Evolutionary conservation across 2,888 invertebrate genomes (phyloP).

Genomic region (Melanchra persicariae): DNA sequence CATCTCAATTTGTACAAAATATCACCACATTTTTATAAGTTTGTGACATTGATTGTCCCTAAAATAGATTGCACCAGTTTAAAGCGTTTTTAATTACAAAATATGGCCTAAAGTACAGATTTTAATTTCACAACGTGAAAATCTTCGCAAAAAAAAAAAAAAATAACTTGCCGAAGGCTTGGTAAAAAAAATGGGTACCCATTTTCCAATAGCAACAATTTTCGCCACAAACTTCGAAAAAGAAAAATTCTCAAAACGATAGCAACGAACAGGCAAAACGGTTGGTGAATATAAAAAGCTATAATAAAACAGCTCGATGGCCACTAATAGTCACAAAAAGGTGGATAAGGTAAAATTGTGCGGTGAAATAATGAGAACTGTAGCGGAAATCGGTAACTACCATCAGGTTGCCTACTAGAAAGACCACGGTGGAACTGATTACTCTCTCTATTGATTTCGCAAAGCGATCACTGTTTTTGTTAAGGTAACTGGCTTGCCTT

Average conservation of each 20-base stretch:
- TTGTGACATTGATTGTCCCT: too few relatives aligned
- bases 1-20: too few relatives aligned
- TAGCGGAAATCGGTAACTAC: conserved; percentile 69
- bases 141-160: too few relatives aligned
- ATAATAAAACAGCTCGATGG: conserved; percentile 61
- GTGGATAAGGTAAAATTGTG: conserved; percentile 69
- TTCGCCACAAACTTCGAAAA: neutral
- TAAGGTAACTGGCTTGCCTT: conserved; percentile 58
- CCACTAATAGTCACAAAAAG: conserved; percentile 68
- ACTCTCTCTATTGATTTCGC: conserved; percentile 74
- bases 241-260: neutral
- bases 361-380: conserved; percentile 73
- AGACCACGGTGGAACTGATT: conserved; percentile 65
- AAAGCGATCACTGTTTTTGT: conserved; percentile 70
- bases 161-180: too few relatives aligned
- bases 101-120: neutral
- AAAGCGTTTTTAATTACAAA: too few relatives aligned
- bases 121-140: neutral
- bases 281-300: conserved; percentile 52
- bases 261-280: conserved; percentile 13
- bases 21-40: too few relatives aligned
- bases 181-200: neutral
- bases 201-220: conserved; percentile 5
- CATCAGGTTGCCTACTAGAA: conserved; percentile 57
- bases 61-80: too few relatives aligned